Base-by-base conservation (phyloP, 2,797 vertebrate genomes). In the Catamblyrhynchus diadema region DNA sequence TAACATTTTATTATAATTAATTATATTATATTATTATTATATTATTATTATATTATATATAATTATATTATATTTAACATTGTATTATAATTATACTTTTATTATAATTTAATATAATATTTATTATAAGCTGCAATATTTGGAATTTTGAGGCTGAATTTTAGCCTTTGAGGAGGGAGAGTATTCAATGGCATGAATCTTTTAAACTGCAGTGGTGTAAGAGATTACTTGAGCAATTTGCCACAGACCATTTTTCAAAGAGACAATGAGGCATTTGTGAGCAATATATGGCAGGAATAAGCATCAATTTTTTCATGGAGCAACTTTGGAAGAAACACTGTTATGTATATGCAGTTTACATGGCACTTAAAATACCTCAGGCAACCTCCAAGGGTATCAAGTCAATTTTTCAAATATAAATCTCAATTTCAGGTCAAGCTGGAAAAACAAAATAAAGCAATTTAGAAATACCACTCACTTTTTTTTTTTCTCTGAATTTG, bases 121-220 rank as follows among this genome's bases (percentile, higher is more conserved):
- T 50, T 50, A 50, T 16, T 17, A 50, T 97, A 98, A 97, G 81
- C 95, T 97, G 90, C 56, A 95, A 97, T 97, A 97, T 98, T 98
- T 97, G 96, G 95, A 98, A 97, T 97, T 98, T 97, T 95, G 96
- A 97, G 93, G 90, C 94, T 91, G 94, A 96, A 85, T 91, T 97
- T 97, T 66, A 97, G 95, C 90, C 96, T 98, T 98, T 98, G 96
- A 98, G 97, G 96, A 98, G 96, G 95, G 93, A 66, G 60, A 84
- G 59, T 88, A 92, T 97, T 98, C 98, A 96, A 96, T 97, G 96
- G 85, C 82, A 97, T 96, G 95, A 98, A 97, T 97, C 96, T 97
- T 98, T 97, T 96, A 97, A 97, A 90, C 94, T 92, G 70, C 92
- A 97, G 93, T 97, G 96, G 97, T 96, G 88, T 44, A 95, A 95